Evolutionary conservation across 2,113 vertebrate species (phyloP).

Genomic region (Paratilapia polleni): DNA sequence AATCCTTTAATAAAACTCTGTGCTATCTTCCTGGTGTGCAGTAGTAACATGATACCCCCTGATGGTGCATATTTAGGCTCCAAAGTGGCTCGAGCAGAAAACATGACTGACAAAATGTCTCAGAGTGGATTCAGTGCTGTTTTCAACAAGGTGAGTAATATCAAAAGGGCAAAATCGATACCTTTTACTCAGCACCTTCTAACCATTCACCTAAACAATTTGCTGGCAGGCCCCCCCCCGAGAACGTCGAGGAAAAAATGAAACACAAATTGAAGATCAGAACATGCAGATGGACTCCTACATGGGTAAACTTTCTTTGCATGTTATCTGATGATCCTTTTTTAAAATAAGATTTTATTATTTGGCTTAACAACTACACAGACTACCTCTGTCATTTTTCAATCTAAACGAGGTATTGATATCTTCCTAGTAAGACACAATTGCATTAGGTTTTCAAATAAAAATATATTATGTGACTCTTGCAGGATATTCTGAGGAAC

Average conservation of each 20-base stretch:
- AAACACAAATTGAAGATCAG: conserved; percentile 45
- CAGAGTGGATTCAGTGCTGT: conserved; percentile 71
- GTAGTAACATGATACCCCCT: background rate
- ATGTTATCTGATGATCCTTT: fast-evolving
- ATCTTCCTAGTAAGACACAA: fast-evolving
- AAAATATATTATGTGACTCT: background rate
- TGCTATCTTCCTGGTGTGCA: background rate
- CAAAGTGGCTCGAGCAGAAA: conserved; percentile 24
- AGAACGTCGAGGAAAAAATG: fast-evolving
- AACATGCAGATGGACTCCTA: conserved; percentile 66
- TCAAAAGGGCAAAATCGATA: no score
- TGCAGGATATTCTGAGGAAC: conserved; percentile 77
- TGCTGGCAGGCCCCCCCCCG: no score
- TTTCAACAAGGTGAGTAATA: conserved; percentile 39
- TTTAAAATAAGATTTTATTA: fast-evolving
- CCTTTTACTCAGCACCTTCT: no score
- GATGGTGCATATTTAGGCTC: conserved; percentile 52
- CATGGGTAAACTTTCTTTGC: conserved; percentile 55
- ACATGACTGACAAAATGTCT: conserved; percentile 64
- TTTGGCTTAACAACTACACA: fast-evolving
- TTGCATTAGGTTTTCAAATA: fast-evolving
- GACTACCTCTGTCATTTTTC: fast-evolving
- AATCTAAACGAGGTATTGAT: fast-evolving
- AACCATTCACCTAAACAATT: no score
- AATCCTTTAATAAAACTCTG: no score